phyloP scores from a whole-genome alignment of 2,888 invertebrate species.

The Brachyopa scutellaris region DNA sequence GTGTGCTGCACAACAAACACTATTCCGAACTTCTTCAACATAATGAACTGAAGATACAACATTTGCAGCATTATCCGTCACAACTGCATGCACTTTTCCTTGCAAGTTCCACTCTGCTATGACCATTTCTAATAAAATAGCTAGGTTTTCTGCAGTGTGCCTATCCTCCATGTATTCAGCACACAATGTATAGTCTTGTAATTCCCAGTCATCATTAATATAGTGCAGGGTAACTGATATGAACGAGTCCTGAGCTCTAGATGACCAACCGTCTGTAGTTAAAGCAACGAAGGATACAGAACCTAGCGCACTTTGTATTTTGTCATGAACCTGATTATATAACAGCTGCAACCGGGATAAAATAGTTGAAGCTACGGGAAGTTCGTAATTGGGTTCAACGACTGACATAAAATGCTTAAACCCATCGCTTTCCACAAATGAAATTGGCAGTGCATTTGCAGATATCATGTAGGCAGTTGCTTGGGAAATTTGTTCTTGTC shows the following conservation, averaged over 20 bases:
- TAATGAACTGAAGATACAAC: neutral
- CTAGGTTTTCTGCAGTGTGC: no score
- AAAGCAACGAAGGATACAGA: conserved; percentile 3
- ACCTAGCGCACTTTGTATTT: conserved; percentile 7
- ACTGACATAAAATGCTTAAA: conserved; percentile 22
- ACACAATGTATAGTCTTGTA: conserved; percentile 1
- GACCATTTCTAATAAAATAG: no score
- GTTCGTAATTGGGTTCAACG: conserved; percentile 12
- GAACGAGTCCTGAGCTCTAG: conserved; percentile 6
- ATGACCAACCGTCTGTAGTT: conserved; percentile 31
- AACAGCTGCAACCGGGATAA: no score
- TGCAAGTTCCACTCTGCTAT: no score
- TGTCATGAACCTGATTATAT: neutral
- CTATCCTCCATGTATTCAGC: no score
- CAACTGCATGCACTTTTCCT: no score
- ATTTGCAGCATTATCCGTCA: conserved; percentile 4
- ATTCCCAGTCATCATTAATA: no score
- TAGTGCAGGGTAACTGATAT: neutral
- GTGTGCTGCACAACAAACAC: conserved; percentile 3
- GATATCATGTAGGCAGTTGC: no score
- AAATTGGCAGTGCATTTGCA: no score
- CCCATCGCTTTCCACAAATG: conserved; percentile 23
- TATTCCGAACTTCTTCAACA: neutral
- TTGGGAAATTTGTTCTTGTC: no score
- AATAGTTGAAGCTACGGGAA: no score